Conservation (phyloP, 2,888 invertebrate species). For the Heliconius ethilla region DNA sequence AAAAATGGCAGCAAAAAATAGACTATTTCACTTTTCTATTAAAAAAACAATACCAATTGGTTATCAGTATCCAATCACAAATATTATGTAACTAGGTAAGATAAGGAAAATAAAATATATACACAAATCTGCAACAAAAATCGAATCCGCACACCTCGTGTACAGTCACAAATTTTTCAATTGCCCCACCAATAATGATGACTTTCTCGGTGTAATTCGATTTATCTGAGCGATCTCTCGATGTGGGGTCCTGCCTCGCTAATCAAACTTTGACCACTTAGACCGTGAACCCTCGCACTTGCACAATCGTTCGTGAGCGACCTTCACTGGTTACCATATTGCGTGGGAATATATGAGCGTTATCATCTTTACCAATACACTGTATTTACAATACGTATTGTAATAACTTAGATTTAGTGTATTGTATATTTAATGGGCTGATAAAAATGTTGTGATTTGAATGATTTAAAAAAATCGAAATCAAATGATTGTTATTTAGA, state of each 20-base stretch:
- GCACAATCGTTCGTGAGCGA: constrained; percentile 52
- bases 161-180: neutral
- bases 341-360: constrained; percentile 55
- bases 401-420: neutral
- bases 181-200: neutral
- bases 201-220: constrained; percentile 23
- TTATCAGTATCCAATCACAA: too few relatives aligned
- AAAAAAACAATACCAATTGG: too few relatives aligned
- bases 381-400: constrained; percentile 28
- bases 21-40: too few relatives aligned
- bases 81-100: too few relatives aligned
- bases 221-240: constrained; percentile 23
- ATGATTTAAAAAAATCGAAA: too few relatives aligned
- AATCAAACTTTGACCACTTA: constrained; percentile 30
- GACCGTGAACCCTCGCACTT: constrained; percentile 48
- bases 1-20: too few relatives aligned
- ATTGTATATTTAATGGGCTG: too few relatives aligned
- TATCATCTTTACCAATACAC: constrained; percentile 45
- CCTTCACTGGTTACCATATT: constrained; percentile 49
- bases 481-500: too few relatives aligned
- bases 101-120: too few relatives aligned
- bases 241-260: constrained; percentile 21
- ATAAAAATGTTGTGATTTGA: too few relatives aligned
- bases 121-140: neutral
- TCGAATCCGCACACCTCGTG: neutral